Conservation (phyloP, 1,140 invertebrate genomes). For the Drosophila suzukii region DNA sequence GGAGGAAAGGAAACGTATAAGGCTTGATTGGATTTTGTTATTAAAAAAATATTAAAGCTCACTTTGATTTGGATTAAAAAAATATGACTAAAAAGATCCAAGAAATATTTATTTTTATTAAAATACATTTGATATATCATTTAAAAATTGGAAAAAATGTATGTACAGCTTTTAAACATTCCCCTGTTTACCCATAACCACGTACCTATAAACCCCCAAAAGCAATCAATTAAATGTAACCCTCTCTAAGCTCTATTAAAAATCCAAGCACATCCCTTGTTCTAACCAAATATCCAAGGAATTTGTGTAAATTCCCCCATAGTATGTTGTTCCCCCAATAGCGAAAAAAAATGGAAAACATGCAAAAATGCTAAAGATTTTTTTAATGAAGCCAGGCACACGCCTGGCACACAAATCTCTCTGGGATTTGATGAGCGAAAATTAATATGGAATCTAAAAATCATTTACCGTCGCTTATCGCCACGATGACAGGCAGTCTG, state of each 20-base stretch:
- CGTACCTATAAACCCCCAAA: not conserved
- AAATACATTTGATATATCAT: too few relatives aligned
- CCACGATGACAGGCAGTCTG: slow-evolving; percentile 59
- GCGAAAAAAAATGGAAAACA: slow-evolving; percentile 10
- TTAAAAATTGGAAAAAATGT: too few relatives aligned
- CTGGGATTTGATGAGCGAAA: slow-evolving; percentile 70
- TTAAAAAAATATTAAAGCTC: not conserved
- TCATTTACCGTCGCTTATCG: slow-evolving; percentile 78
- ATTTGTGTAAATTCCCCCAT: slow-evolving; percentile 44
- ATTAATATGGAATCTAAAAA: slow-evolving; percentile 80
- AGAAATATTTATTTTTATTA: not conserved
- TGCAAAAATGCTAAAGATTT: slow-evolving; percentile 59
- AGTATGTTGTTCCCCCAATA: slow-evolving; percentile 1
- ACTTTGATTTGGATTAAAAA: not conserved
- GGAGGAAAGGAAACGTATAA: slow-evolving; percentile 9
- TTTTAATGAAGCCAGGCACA: slow-evolving; percentile 66
- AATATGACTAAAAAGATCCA: not conserved
- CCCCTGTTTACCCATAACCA: too few relatives aligned
- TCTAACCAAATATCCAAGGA: slow-evolving; percentile 24
- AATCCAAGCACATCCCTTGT: slow-evolving; percentile 35
- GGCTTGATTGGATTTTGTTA: not conserved
- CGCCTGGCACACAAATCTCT: slow-evolving; percentile 56
- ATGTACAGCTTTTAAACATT: not conserved
- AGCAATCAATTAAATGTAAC: slow-evolving; percentile 25
- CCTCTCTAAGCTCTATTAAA: slow-evolving; percentile 17